Conservation (phyloP, 2,113 vertebrate genomes). For the Oncorhynchus kisutch region DNA sequence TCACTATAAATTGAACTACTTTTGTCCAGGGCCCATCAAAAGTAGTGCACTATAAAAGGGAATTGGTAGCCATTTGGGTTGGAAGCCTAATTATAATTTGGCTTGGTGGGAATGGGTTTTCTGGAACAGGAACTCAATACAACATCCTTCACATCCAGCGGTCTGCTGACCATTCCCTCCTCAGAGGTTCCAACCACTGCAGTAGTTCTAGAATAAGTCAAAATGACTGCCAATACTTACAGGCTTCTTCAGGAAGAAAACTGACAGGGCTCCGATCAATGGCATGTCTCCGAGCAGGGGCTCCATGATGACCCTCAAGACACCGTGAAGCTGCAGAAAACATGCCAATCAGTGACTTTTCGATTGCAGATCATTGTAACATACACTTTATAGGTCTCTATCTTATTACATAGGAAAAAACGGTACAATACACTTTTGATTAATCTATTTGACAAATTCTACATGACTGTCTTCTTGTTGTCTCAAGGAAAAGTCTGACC, state of each 20-base stretch:
- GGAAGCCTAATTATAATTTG: too few species aligned
- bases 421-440: not conserved
- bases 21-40: too few species aligned
- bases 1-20: too few species aligned
- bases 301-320: conserved; percentile 93
- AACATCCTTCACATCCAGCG: too few species aligned
- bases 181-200: too few species aligned
- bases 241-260: conserved; percentile 96
- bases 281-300: conserved; percentile 95
- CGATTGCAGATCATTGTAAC: not conserved
- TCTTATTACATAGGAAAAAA: not conserved
- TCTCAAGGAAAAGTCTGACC: not conserved
- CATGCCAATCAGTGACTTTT: not conserved
- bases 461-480: not conserved
- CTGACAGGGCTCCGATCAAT: conserved; percentile 87
- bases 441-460: not conserved
- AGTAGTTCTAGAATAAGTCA: too few species aligned
- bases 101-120: too few species aligned
- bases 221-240: conserved; percentile 70
- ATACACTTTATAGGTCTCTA: not conserved
- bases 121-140: too few species aligned
- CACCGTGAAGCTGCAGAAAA: conserved; percentile 85
- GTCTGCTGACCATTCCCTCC: too few species aligned
- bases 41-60: too few species aligned
- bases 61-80: too few species aligned